phyloP scores from a whole-genome alignment of 2,888 invertebrate species.

The Chalcis sispes region DNA sequence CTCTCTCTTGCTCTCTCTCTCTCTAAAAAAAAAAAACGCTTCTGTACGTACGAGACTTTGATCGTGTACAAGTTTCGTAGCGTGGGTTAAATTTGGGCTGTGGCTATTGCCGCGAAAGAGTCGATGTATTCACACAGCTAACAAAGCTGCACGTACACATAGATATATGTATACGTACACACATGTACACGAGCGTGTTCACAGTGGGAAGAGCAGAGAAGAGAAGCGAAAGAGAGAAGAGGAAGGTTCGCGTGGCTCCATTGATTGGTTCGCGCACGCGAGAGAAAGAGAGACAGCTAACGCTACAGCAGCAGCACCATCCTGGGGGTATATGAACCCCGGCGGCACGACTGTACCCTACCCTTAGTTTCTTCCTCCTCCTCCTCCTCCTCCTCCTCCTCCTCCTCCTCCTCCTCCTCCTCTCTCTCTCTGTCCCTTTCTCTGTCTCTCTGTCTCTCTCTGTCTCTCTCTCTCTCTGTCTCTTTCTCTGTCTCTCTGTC shows the following conservation, averaged over 20 bases:
- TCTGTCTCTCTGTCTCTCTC: neutral
- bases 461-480: too few relatives aligned
- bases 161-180: neutral
- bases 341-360: conserved; percentile 63
- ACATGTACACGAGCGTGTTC: neutral
- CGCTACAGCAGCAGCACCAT: conserved; percentile 61
- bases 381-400: conserved; percentile 1
- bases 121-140: too few relatives aligned
- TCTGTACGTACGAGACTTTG: too few relatives aligned
- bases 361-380: conserved; percentile 42
- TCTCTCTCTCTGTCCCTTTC: neutral
- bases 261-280: conserved; percentile 71
- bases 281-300: conserved; percentile 34
- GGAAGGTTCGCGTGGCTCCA: conserved; percentile 69
- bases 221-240: too few relatives aligned
- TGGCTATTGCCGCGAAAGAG: neutral
- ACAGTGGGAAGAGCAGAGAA: too few relatives aligned
- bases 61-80: too few relatives aligned
- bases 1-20: too few relatives aligned
- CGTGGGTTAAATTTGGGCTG: neutral
- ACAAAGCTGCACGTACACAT: too few relatives aligned
- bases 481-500: too few relatives aligned
- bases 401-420: conserved; percentile 58
- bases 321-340: conserved; percentile 73
- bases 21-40: too few relatives aligned